Conservation (phyloP, 2,113 vertebrate genomes). For the Murina feae region DNA sequence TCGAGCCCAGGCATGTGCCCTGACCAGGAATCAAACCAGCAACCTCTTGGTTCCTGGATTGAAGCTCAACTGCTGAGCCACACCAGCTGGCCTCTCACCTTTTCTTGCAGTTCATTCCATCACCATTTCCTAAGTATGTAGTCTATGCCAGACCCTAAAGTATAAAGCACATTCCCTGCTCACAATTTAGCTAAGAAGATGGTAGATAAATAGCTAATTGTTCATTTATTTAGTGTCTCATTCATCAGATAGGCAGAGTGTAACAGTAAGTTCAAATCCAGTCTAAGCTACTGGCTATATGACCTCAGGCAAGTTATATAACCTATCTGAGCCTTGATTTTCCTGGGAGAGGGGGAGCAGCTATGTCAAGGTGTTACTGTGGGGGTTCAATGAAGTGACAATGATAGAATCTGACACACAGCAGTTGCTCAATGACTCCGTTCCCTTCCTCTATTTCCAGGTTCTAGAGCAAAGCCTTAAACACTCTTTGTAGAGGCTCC, state of each 20-base stretch:
- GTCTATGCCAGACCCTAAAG: background rate
- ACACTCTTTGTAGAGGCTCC: background rate
- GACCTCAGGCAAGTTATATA: background rate
- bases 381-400: background rate
- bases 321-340: background rate
- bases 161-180: constrained; percentile 27
- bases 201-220: constrained; percentile 18
- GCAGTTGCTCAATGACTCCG: background rate
- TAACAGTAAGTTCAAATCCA: background rate
- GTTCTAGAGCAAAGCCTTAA: background rate
- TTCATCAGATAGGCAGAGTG: background rate
- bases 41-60: too few species aligned
- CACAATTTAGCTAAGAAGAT: constrained; percentile 14
- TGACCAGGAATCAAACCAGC: too few species aligned
- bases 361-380: background rate
- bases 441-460: background rate
- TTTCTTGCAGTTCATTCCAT: background rate
- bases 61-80: too few species aligned
- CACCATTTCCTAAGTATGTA: background rate
- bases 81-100: background rate
- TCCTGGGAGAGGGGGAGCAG: background rate
- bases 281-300: background rate
- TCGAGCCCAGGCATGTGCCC: too few species aligned
- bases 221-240: background rate
- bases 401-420: background rate